Base-by-base conservation (phyloP, 2,797 vertebrate species). In the Acestrorhynchus altus region DNA sequence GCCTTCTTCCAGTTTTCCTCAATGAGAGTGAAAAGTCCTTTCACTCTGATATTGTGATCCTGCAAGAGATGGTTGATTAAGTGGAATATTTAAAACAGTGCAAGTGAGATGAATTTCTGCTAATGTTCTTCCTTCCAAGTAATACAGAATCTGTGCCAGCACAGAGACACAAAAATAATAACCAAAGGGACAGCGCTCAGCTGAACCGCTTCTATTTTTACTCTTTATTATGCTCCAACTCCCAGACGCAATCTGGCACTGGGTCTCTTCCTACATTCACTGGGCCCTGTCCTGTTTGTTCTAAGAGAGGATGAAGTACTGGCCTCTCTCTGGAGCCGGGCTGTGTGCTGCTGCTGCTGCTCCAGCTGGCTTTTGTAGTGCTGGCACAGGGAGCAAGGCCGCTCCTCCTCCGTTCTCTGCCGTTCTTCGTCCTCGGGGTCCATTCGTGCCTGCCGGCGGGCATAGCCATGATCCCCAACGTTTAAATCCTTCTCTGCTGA, bases 401-500 rank as follows among this genome's bases (percentile, higher is more conserved):
- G 87, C 40, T 91, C 89, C 54, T 89, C 90, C 1, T 81, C 84
- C 5, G 69, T 47, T 28, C 85, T 56, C 1, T 80, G 83, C 16
- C 81, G 60, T 31, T 88, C 90, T 0, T 67, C 86, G 8, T 93
- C 91, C 61, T 91, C 92, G 60, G 88, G 49, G 11, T 91, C 92
- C 0, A 88, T 83, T 67, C 89, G 83, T 16, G 92, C 90, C 63
- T 83, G 91, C 39, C 91, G 88, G 20, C 94, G 87, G 67, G 94
- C 94, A 16, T 94, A 95, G 67, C 93, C 92, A 6, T 95, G 94
- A 72, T 95, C 93, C 56, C 93, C 93, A 2, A 93, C 81, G 31
- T 90, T 93, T 52, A 92, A 84, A 61, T 94, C 93, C 73, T 91
- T 94, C 40, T 94, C 93, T 70, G 87, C 90, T 90, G 67, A 8